Evolutionary conservation across 2,797 vertebrate species (phyloP).

Genomic region (Hipposideros larvatus): DNA sequence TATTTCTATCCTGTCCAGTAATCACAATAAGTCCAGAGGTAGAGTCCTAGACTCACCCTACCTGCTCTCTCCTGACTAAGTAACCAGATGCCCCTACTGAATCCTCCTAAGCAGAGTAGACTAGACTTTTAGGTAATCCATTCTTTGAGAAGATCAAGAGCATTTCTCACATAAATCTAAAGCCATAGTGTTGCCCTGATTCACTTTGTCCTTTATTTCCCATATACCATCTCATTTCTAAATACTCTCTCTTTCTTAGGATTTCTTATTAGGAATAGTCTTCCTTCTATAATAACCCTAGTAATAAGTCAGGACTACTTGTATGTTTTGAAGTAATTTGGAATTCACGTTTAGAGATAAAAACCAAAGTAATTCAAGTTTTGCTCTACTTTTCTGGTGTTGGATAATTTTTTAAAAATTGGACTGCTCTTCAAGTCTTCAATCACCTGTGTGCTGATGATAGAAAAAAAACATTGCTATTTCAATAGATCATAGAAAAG

Average conservation of each 20-base stretch:
- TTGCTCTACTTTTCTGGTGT: not conserved
- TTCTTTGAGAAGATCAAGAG: not conserved
- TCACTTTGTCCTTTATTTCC: not conserved
- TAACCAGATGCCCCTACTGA: not conserved
- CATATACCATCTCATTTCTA: not conserved
- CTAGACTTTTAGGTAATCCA: not conserved
- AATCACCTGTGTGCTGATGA: not conserved
- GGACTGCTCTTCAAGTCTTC: not conserved
- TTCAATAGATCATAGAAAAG: constrained; percentile 32
- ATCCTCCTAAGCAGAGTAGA: not conserved
- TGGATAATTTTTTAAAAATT: not conserved
- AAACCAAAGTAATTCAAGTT: constrained; percentile 12
- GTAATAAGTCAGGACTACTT: not conserved
- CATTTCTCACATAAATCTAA: constrained; percentile 2
- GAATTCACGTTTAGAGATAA: constrained; percentile 37
- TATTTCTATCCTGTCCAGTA: not conserved
- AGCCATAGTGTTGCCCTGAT: not conserved
- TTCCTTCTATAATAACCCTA: not conserved
- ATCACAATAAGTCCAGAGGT: not conserved
- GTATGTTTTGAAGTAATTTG: not conserved
- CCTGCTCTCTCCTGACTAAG: not conserved
- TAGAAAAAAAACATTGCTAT: constrained; percentile 1
- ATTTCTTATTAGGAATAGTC: not conserved
- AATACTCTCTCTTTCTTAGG: not conserved
- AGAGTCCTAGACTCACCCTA: not conserved